Evolutionary conservation across 1,140 invertebrate species (phyloP).

Genomic region (Drosophila teissieri): DNA sequence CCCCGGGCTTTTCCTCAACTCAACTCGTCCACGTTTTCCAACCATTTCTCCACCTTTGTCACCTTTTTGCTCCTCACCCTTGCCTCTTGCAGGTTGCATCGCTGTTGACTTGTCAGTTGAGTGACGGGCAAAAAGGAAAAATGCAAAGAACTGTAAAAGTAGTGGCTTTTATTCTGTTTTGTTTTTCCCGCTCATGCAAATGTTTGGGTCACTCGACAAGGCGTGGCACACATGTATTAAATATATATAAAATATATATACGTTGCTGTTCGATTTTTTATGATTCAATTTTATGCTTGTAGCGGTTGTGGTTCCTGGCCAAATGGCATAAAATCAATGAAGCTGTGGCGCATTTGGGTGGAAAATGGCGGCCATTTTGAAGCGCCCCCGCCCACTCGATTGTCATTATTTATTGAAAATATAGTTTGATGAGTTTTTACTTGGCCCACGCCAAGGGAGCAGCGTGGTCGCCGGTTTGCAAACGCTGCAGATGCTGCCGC

Average conservation of each 20-base stretch:
- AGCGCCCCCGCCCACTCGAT: constrained; percentile 14
- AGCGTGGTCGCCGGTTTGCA: constrained; percentile 15
- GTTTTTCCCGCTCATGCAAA: constrained; percentile 55
- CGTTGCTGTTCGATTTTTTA: constrained; percentile 51
- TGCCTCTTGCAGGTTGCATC: constrained; percentile 62
- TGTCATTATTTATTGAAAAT: constrained; percentile 83
- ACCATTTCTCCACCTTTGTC: constrained; percentile 32
- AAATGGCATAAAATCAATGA: constrained; percentile 78
- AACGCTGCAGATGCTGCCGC: constrained; percentile 15
- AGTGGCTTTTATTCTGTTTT: constrained; percentile 20
- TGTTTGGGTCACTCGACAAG: constrained; percentile 33
- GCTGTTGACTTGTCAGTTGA: constrained; percentile 70
- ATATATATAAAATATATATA: constrained; percentile 18
- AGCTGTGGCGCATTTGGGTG: constrained; percentile 39
- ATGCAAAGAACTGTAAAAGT: constrained; percentile 16
- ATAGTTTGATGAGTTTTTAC: constrained; percentile 83
- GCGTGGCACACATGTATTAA: constrained; percentile 41
- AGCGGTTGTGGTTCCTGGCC: constrained; percentile 46
- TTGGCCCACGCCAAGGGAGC: constrained; percentile 22
- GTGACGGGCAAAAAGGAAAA: constrained; percentile 36
- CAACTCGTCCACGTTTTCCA: constrained; percentile 11
- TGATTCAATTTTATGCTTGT: constrained; percentile 68
- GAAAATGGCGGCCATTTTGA: constrained; percentile 54
- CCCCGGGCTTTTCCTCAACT: constrained; percentile 12
- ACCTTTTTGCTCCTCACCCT: constrained; percentile 10